Evolutionary conservation across 2,888 invertebrate genomes (phyloP).

Genomic region (Trachelus tabidus): DNA sequence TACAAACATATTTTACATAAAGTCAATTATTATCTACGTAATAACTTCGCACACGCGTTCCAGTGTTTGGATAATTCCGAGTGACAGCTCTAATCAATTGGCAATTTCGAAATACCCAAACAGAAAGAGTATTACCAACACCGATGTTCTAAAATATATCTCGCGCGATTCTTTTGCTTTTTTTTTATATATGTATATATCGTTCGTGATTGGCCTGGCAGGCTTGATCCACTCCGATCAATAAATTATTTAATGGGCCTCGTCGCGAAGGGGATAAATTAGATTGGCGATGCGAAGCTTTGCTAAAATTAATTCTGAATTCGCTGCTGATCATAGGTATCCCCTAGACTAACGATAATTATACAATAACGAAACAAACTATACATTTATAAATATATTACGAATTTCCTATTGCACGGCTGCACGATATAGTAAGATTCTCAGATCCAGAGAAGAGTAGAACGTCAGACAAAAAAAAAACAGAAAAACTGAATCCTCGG

Average conservation of each 20-base stretch:
- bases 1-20: conserved; percentile 66
- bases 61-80: conserved; percentile 31
- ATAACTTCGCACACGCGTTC: conserved; percentile 23
- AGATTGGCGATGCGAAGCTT: not conserved
- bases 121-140: conserved; percentile 31
- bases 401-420: conserved; percentile 14
- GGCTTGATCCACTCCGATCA: not conserved
- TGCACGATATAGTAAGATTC: not conserved
- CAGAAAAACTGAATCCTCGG: not conserved
- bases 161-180: not conserved
- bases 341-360: conserved; percentile 12
- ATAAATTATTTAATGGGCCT: not conserved
- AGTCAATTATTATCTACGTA: conserved; percentile 41
- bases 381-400: conserved; percentile 39
- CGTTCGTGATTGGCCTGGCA: not conserved
- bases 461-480: not conserved
- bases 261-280: not conserved
- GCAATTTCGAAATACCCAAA: conserved; percentile 33
- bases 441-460: not conserved
- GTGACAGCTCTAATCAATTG: conserved; percentile 18
- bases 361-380: conserved; percentile 22
- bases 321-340: not conserved
- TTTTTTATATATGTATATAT: not conserved
- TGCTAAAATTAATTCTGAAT: not conserved
- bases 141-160: conserved; percentile 25